Evolutionary conservation across 1,140 invertebrate species (phyloP), one percentile per base, ranked within the genome.

Genomic region (Artemia franciscana): DNA sequence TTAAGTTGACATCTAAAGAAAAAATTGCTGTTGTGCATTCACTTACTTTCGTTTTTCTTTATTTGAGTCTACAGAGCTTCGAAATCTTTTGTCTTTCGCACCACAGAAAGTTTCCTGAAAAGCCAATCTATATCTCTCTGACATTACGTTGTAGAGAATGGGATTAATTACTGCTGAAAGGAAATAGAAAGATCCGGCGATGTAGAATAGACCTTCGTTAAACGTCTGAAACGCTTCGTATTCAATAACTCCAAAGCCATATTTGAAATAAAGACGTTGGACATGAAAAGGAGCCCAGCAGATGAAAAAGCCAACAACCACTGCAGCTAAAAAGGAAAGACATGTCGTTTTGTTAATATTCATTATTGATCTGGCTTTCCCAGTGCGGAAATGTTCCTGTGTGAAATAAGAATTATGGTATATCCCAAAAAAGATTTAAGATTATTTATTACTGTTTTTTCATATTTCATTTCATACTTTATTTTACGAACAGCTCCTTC

Each of bases 281-380:
- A 85, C 80, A 72, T 97, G 93, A 76, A 96, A 97, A 18, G 93
- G 93, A 0, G 89, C 88, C 91, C 91, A 98, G 74, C 91, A 95
- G 2, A 94, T 73, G 75, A 96, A 96, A 75, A 97, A 97, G n/a
- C 86, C 86, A 2, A 95, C 79, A 4, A 96, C 92, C 3, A 97
- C 93, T 2, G 88, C 88, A 68, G 88, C 93, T 97, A 76, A 26
- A 77, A 77, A n/a, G n/a, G n/a, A n/a, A n/a, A n/a, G n/a, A n/a
- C n/a, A n/a, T n/a, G n/a, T n/a, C n/a, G n/a, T n/a, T n/a, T n/a
- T n/a, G n/a, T n/a, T n/a, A n/a, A n/a, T n/a, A n/a, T n/a, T n/a
- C n/a, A n/a, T n/a, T n/a, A n/a, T n/a, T n/a, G n/a, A n/a, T n/a
- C n/a, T n/a, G n/a, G n/a, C n/a, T n/a, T n/a, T n/a, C n/a, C n/a